Evolutionary conservation across 2,113 vertebrate species (phyloP), one percentile per base, ranked within the genome.

Genomic region (Esox niger): DNA sequence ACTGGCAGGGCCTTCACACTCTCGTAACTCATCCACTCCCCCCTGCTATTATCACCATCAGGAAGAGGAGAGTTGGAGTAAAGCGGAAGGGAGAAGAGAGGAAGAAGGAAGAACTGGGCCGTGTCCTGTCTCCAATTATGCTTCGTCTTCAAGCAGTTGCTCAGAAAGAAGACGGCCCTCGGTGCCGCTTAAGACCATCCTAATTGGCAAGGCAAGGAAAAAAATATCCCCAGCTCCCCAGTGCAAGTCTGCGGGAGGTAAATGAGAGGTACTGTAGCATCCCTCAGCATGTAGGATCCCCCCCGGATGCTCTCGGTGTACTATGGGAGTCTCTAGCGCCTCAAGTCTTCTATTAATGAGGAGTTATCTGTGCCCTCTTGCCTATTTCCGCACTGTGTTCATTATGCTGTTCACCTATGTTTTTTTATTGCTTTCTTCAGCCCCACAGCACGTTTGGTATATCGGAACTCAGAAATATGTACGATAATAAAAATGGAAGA

Each of bases 121-220:
- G 73, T 77, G 69, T 81, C 75, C 72, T 86, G 80, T 77, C 72
- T 83, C 83, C 79, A 89, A 86, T 88, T 86, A 84, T 7, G 25
- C 32, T 35, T 77, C 77, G 74, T 72, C 78, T 75, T 43, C 35
- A 13, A 43, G 74, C 80, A 29, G 32, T 2, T 17, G 76, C 72
- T 81, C 70, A 69, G 26, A 26, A 17, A 29, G 26, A 58, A 82
- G 81, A 81, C 69, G 67, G 79, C 73, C 73, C 69, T 20, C 10
- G 66, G 79, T 83, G 77, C 71, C 60, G 71, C 80, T 86, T 68
- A 72, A 69, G 62, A 20, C 67, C 74, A 64, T 79, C 71, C 80
- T 87, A 89, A 89, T 89, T 87, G 80, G 86, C 73, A 71, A 66
- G 15, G 62, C n/a, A 1, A n/a, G 54, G 69, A 71, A 76, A 80